Evolutionary conservation across 2,113 vertebrate species (phyloP).

Genomic region (Leucoraja erinaceus): DNA sequence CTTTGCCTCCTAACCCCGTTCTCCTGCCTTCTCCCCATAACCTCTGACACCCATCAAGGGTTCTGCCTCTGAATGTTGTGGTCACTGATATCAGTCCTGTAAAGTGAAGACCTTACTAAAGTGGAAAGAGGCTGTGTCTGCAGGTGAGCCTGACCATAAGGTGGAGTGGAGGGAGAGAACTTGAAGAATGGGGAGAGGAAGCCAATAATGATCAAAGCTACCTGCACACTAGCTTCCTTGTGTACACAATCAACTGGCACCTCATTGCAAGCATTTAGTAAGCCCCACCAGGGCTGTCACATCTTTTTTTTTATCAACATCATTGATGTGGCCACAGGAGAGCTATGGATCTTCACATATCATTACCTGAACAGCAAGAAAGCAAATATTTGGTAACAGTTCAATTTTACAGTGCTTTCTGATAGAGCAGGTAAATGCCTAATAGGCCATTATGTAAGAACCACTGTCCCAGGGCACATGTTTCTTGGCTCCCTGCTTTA

Average conservation of each 20-base stretch:
- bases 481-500: conserved; percentile 17
- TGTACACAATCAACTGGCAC: not conserved
- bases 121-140: not conserved
- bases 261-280: conserved; percentile 7
- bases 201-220: not conserved
- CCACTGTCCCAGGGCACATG: not conserved
- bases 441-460: conserved; percentile 7
- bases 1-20: too few relatives aligned
- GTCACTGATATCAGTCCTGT: not conserved
- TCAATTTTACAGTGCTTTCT: conserved; percentile 28
- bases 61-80: too few relatives aligned
- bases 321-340: not conserved
- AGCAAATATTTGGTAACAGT: conserved; percentile 23
- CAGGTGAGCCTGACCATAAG: too few relatives aligned
- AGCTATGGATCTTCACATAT: not conserved
- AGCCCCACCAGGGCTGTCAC: not conserved
- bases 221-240: not conserved
- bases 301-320: not conserved
- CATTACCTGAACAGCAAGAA: conserved; percentile 33
- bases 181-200: not conserved
- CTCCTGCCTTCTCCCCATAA: too few relatives aligned
- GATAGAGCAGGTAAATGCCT: not conserved
- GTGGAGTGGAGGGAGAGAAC: not conserved
- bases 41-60: too few relatives aligned
- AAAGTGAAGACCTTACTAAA: not conserved